Evolutionary conservation across 2,797 vertebrate species (phyloP).

Genomic region (Antennarius maculatus): DNA sequence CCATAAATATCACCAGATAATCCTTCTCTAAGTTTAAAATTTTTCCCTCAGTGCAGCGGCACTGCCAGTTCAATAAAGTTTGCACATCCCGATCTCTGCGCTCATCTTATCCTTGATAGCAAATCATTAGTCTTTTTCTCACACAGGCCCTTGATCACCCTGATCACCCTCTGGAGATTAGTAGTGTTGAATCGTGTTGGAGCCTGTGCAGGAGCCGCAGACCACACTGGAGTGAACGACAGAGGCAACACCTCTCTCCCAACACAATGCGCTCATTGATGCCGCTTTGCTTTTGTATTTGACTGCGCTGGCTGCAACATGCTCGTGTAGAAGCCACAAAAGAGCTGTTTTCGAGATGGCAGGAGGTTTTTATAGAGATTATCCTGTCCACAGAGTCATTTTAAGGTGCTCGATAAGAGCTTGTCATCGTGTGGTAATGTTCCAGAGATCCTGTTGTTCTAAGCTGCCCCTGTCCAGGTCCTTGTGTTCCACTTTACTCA

Average conservation of each 20-base stretch:
- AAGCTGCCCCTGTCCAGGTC: constrained; percentile 15
- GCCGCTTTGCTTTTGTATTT: constrained; percentile 35
- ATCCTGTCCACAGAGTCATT: constrained; percentile 64
- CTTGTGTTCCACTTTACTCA: neutral
- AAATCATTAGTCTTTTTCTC: constrained; percentile 22
- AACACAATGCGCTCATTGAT: constrained; percentile 64
- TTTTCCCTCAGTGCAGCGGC: neutral
- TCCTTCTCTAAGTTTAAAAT: constrained; percentile 32
- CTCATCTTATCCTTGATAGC: constrained; percentile 1
- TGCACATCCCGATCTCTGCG: constrained; percentile 10
- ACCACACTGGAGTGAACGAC: constrained; percentile 18
- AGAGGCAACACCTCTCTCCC: constrained; percentile 29
- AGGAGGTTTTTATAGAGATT: constrained; percentile 60
- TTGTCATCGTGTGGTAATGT: constrained; percentile 65
- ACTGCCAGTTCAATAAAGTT: constrained; percentile 14
- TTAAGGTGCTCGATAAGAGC: constrained; percentile 55
- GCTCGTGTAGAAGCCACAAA: constrained; percentile 56
- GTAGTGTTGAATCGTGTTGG: constrained; percentile 11
- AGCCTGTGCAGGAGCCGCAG: constrained; percentile 24
- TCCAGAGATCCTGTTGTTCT: constrained; percentile 64
- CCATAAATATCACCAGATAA: constrained; percentile 43
- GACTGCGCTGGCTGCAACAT: constrained; percentile 30
- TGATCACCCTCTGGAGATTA: constrained; percentile 39
- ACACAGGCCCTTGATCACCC: constrained; percentile 5
- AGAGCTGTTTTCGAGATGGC: constrained; percentile 49